phyloP scores from a whole-genome alignment of 2,113 vertebrate genomes.

The Paralichthys olivaceus region DNA sequence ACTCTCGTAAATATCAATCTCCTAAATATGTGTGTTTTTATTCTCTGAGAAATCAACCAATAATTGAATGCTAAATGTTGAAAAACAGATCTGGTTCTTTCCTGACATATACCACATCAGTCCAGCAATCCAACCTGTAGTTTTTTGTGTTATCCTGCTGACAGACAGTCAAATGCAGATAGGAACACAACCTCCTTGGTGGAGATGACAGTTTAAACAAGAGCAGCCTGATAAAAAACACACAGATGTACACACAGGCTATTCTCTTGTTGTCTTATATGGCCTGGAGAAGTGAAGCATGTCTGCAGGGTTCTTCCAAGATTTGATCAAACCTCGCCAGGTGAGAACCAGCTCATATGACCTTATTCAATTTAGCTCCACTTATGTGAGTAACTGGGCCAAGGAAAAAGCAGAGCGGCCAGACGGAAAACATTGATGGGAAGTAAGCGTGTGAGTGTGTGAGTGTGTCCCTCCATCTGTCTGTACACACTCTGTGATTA shows the following conservation, averaged over 20 bases:
- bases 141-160: too few relatives aligned
- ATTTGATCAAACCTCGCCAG: slow-evolving; percentile 63
- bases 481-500: slow-evolving; percentile 37
- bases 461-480: slow-evolving; percentile 13
- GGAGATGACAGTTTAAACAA: too few relatives aligned
- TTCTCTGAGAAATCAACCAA: too few relatives aligned
- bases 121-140: too few relatives aligned
- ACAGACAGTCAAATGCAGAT: too few relatives aligned
- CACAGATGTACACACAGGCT: neutral
- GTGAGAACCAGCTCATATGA: slow-evolving; percentile 46
- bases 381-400: slow-evolving; percentile 25
- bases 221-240: neutral
- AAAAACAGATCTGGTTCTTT: too few relatives aligned
- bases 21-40: too few relatives aligned
- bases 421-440: slow-evolving; percentile 35
- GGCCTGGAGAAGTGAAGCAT: slow-evolving; percentile 17
- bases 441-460: slow-evolving; percentile 20
- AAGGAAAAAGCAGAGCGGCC: slow-evolving; percentile 19
- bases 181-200: too few relatives aligned
- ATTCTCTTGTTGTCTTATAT: slow-evolving; percentile 9
- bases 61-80: too few relatives aligned
- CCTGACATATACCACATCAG: too few relatives aligned
- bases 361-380: slow-evolving; percentile 61
- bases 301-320: slow-evolving; percentile 26
- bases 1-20: neutral